A percentile compares a stretch with the other conserved stretches of the same genome.
Evolutionary conservation across 1,140 invertebrate species (phyloP).

Genomic region (Nasonia giraulti): DNA sequence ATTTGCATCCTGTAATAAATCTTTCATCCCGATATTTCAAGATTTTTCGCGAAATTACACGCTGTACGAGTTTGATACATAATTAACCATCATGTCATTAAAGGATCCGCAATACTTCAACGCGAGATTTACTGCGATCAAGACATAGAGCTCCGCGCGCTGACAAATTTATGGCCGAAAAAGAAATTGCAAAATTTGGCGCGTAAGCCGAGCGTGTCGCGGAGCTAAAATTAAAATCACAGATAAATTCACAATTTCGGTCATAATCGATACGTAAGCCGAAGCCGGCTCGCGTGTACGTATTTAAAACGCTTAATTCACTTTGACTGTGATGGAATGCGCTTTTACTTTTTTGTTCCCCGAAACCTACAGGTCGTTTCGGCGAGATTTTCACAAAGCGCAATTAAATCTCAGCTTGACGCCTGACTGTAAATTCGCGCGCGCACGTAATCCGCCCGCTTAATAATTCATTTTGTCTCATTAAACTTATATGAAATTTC

Average conservation of each 20-base stretch:
- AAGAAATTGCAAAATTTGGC: neutral
- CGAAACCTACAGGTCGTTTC: neutral
- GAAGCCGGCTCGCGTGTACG: neutral
- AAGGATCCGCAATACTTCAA: neutral
- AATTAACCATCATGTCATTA: neutral
- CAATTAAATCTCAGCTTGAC: slow-evolving; percentile 5
- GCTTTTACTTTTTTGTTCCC: neutral
- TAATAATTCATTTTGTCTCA: slow-evolving; percentile 31
- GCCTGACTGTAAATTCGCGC: neutral
- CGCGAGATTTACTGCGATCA: too few relatives aligned
- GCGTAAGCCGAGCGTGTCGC: too few relatives aligned
- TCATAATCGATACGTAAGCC: neutral
- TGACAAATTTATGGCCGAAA: neutral
- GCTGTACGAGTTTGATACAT: neutral
- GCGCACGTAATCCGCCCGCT: neutral
- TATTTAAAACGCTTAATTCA: neutral
- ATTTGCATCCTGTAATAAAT: neutral
- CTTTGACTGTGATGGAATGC: neutral
- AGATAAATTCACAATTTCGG: neutral
- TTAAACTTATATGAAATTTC: slow-evolving; percentile 18
- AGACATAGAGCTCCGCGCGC: too few relatives aligned
- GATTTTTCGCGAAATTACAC: neutral
- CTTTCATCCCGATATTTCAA: neutral
- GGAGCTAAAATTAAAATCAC: neutral
- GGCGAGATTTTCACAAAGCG: neutral